Base-by-base conservation (phyloP, 2,113 vertebrate species). In the Dicaeum eximium region DNA sequence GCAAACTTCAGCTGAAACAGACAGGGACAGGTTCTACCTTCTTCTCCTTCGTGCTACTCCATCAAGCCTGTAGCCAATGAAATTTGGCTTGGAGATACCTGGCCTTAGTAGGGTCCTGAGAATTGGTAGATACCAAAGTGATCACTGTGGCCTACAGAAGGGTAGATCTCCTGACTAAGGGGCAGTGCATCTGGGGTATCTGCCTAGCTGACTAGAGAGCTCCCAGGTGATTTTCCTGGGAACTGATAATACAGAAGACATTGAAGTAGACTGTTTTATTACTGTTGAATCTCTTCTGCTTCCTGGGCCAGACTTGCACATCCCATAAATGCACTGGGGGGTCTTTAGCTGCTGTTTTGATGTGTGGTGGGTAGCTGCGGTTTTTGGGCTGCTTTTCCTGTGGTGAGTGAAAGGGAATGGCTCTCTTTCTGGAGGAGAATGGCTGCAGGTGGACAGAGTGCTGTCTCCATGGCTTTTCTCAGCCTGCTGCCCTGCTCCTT, bases 391-490 rank as follows among this genome's bases (percentile, higher is more conserved):
- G 31, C 77, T 67, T 80, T 64, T 31, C 28, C 25, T 60, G 22
- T 50, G 37, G 18, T 18, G 18, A 42, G 35, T 3, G 1, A 70
- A 80, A 33, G 33, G 47, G 13, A 85, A 25, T 7, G 9, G 4
- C 45, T 82, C 25, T 69, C 2, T 38, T 64, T 72, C 24, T 54
- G 61, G 40, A 88, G 48, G 13, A 64, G 33, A 42, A 30, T 18
- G 3, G 10, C 21, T 53, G 44, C 23, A 27, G 17, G 1, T 24
- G 17, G 40, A 67, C 54, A 57, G 56, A 25, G 37, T 0, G 1
- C 67, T 75, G 67, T 66, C n/a, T 80, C 18, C 11, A 4, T 19
- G 22, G 38, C 60, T 94, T n/a, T 89, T 19, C 9, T 58, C 27
- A 67, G n/a, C 58, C 53, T 44, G 18, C 58, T 74, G 81, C 45